Percentiles rank a stretch among this genome's conserved stretches.
phyloP scores from a whole-genome alignment of 2,888 invertebrate species.

The Andrena marginata region DNA sequence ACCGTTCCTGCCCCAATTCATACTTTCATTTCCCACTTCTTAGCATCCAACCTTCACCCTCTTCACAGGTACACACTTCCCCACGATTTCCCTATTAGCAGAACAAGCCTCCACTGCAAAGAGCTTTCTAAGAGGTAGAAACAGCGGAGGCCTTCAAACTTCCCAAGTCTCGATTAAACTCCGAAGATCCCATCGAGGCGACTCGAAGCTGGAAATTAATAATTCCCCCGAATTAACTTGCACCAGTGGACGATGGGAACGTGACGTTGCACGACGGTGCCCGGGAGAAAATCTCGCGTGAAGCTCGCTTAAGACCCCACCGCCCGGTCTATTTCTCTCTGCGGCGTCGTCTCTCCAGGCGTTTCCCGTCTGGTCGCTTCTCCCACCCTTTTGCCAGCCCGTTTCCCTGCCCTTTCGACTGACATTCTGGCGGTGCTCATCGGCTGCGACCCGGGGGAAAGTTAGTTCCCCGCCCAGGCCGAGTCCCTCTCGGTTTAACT shows the following conservation, averaged over 20 bases:
- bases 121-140: neutral
- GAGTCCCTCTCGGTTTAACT: constrained; percentile 52
- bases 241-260: too few relatives aligned
- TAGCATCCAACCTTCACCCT: too few relatives aligned
- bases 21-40: too few relatives aligned
- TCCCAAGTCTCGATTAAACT: neutral
- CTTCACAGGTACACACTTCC: too few relatives aligned
- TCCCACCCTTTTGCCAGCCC: neutral
- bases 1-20: neutral
- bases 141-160: neutral
- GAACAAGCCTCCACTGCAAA: neutral
- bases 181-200: neutral
- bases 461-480: constrained; percentile 44
- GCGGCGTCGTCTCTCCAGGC: neutral
- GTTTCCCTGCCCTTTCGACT: constrained; percentile 32
- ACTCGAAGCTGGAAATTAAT: neutral
- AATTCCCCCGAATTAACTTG: too few relatives aligned
- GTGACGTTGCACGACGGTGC: neutral
- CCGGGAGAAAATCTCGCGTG: constrained; percentile 34
- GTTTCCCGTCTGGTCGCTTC: constrained; percentile 10
- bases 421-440: constrained; percentile 33
- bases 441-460: constrained; percentile 45
- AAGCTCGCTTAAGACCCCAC: constrained; percentile 4
- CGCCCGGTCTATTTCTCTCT: constrained; percentile 12
- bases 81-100: neutral